Evolutionary conservation across 2,888 invertebrate species (phyloP).

Genomic region (Chorisops tibialis): DNA sequence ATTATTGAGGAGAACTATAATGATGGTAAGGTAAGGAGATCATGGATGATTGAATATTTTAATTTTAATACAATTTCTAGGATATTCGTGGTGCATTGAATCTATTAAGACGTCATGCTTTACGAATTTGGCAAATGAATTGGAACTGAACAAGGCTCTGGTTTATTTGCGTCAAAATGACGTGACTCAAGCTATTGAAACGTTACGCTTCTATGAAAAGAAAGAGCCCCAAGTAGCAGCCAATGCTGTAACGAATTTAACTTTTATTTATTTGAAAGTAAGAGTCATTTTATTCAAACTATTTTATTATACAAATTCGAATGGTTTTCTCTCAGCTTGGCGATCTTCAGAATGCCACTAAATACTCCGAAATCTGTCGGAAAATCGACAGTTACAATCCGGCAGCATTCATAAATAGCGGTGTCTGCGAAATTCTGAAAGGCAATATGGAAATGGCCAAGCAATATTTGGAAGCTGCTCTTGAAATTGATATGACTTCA

Average conservation of each 20-base stretch:
- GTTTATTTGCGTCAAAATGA: conserved; percentile 80
- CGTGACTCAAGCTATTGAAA: conserved; percentile 75
- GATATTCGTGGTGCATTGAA: conserved; percentile 85
- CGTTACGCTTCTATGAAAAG: conserved; percentile 80
- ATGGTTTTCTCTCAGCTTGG: conserved; percentile 60
- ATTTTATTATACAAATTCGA: background rate
- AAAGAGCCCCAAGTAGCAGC: conserved; percentile 79
- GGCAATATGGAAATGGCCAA: conserved; percentile 68
- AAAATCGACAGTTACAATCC: conserved; percentile 74
- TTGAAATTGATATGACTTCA: conserved; percentile 75
- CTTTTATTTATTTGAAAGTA: conserved; percentile 65
- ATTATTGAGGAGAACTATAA: conserved; percentile 70
- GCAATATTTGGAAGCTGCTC: conserved; percentile 68
- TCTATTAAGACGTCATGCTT: conserved; percentile 88
- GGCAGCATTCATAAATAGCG: conserved; percentile 79
- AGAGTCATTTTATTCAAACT: conserved; percentile 43
- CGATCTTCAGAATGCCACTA: conserved; percentile 72
- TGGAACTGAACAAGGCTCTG: conserved; percentile 88
- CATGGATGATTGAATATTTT: background rate
- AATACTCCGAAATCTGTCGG: conserved; percentile 70
- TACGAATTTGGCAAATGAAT: conserved; percentile 75
- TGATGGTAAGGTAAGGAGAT: conserved; percentile 53
- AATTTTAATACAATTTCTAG: conserved; percentile 34
- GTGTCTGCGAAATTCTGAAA: conserved; percentile 71
- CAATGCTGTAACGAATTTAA: conserved; percentile 80